Conservation (phyloP, 2,888 invertebrate genomes). For the Dioctria rufipes region DNA sequence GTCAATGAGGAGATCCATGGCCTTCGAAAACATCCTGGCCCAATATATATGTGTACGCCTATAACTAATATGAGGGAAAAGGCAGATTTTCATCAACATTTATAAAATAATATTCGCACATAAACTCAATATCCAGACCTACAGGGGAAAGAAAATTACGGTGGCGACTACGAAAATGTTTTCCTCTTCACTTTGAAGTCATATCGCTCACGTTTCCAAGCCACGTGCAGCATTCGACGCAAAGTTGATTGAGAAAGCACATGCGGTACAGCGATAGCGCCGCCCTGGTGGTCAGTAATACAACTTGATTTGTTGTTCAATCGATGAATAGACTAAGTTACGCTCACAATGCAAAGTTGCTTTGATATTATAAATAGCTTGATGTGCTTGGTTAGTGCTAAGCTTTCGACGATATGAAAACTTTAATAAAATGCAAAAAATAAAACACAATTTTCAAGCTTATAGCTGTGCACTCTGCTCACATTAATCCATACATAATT, state of each 20-base stretch:
- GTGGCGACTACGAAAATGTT: neutral
- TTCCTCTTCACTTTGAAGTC: slow-evolving; percentile 30
- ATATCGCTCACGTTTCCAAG: slow-evolving; percentile 57
- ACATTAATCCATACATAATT: no score
- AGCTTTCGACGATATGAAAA: no score
- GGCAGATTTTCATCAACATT: neutral
- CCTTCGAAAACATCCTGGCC: no score
- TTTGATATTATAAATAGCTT: no score
- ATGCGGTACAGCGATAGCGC: slow-evolving; percentile 7
- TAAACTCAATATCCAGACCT: slow-evolving; percentile 16
- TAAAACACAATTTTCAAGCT: no score
- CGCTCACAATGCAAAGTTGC: neutral
- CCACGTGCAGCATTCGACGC: slow-evolving; percentile 58
- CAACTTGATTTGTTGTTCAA: slow-evolving; percentile 31
- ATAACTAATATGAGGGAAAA: neutral
- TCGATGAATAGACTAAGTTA: slow-evolving; percentile 17
- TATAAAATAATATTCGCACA: slow-evolving; percentile 10
- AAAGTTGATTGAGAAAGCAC: slow-evolving; percentile 40
- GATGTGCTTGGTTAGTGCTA: no score
- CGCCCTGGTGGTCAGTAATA: slow-evolving; percentile 48
- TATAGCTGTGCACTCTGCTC: no score
- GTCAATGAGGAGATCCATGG: no score
- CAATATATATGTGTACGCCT: no score
- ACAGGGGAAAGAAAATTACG: slow-evolving; percentile 5
- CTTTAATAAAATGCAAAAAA: no score